Evolutionary conservation across 2,888 invertebrate genomes (phyloP), one percentile per base, ranked within the genome.

Genomic region (Thereva nobilitata): DNA sequence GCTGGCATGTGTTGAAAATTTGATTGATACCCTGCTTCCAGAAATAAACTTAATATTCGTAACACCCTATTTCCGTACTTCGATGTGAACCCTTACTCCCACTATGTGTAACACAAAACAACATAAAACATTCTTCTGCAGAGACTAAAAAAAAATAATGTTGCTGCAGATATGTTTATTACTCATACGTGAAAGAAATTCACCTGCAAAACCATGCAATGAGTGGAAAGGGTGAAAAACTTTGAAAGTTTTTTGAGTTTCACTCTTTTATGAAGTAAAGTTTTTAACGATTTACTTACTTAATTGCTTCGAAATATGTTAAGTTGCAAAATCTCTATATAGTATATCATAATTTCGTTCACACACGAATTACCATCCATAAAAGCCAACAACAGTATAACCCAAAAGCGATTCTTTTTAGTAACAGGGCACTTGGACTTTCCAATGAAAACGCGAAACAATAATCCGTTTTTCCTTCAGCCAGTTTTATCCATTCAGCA

Each of bases 261-360:
- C 5, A 61, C 40, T 23, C 23, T 23, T 23, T 23, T 23, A 23
- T 23, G 23, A 2, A 41, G 37, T 40, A 50, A 50, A 61, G 35
- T 50, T 61, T 61, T 59, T 59, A 49, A 49, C 38, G 47, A 59
- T 59, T 59, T 12, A 47, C 37, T 61, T 40, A 41, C 61, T 61
- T 23, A 61, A 61, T 61, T 61, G 42, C 61, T 49, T 49, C 34
- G 61, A 50, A 61, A 61, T 61, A 61, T 61, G 34, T 61, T 35
- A 37, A 47, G 34, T 6, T 47, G n/a, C n/a, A 34, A 61, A 61
- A 50, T 23, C 23, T 23, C 23, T 23, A 23, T 23, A 23, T 23
- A 23, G 23, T 23, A 2, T 23, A 23, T 23, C 23, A 23, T 23
- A 23, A 40, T 61, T 40, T 61, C n/a, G 37, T 61, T 8, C 61